Evolutionary conservation across 2,797 vertebrate genomes (phyloP).

Genomic region (Leucoraja ocellata): DNA sequence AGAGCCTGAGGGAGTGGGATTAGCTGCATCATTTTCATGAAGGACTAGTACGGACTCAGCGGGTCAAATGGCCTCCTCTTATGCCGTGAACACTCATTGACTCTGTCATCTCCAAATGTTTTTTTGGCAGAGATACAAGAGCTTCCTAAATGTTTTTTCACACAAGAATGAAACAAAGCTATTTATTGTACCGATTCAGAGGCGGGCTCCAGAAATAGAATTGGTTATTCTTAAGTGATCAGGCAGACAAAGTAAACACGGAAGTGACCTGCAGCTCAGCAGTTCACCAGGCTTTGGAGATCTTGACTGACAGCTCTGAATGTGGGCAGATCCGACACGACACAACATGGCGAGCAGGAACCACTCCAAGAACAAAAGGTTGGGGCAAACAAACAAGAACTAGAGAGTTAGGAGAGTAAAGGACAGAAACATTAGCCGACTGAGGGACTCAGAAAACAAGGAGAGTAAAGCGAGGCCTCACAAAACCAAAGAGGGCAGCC

Average conservation of each 20-base stretch:
- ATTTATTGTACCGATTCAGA: not conserved
- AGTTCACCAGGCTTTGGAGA: not conserved
- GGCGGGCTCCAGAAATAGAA: not conserved
- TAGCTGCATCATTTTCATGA: too few relatives aligned
- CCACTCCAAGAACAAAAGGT: not conserved
- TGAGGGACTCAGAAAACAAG: not conserved
- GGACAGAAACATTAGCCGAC: not conserved
- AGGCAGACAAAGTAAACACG: not conserved
- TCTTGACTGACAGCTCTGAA: not conserved
- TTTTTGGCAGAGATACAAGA: not conserved
- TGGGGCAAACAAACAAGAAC: not conserved
- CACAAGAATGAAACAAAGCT: slow-evolving; percentile 18
- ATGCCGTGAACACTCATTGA: not conserved
- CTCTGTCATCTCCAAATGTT: not conserved
- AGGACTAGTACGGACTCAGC: too few relatives aligned
- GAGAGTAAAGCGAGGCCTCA: not conserved
- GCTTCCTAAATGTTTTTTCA: not conserved
- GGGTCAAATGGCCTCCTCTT: too few relatives aligned
- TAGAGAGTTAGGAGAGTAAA: not conserved
- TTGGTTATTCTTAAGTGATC: not conserved
- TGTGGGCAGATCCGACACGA: not conserved
- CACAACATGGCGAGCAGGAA: not conserved
- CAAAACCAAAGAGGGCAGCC: not conserved
- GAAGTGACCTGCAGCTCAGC: not conserved
- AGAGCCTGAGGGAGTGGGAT: too few relatives aligned